Base-by-base conservation (phyloP, 1,140 invertebrate genomes). In the Drosophila pseudoobscura region DNA sequence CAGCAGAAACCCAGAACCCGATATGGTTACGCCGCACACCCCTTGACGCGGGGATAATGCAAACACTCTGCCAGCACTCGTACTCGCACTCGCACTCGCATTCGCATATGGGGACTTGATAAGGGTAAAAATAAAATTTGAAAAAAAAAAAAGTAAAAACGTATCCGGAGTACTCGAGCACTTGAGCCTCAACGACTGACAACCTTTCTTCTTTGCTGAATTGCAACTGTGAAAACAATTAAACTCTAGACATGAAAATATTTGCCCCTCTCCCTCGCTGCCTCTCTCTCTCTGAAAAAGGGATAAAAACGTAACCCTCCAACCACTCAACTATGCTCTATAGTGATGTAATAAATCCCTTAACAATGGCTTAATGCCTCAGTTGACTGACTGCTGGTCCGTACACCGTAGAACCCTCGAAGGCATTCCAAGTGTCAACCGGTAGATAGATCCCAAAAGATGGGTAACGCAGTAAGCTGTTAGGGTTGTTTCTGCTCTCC, bases 171-270 rank as follows among this genome's bases (percentile, higher is more conserved):
- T 76, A 52, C 69, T 47, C 54, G 56, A 70, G 56, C 70, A 78
- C 79, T 82, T 75, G 76, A 87, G 35, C 35, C 35, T 80, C 47
- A 77, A 52, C 71, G 66, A 78, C 69, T 85, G 83, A 85, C 82
- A 87, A 49, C 73, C 68, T 65, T 69, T 51, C 46, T 65, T 64
- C 53, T 58, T 31, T 56, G 45, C 64, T 55, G 72, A 76, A 73
- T 74, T 74, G 80, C 82, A 85, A 87, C 80, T 85, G 80, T 85
- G 82, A 87, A 85, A 85, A 85, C 82, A 85, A 85, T 85, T 85
- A 85, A 88, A 62, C 78, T 60, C 74, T 76, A 74, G 58, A 87
- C 70, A 87, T 64, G 79, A 87, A 75, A 84, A 80, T 85, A 84
- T 85, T 84, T 84, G 66, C 51, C 73, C 75, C 57, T 52, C 53